A percentile compares a stretch with the other conserved stretches of the same genome.
Evolutionary conservation across 92 coral and sea anemone genomes (phyloP).

Genomic region (Diadumene lineata): DNA sequence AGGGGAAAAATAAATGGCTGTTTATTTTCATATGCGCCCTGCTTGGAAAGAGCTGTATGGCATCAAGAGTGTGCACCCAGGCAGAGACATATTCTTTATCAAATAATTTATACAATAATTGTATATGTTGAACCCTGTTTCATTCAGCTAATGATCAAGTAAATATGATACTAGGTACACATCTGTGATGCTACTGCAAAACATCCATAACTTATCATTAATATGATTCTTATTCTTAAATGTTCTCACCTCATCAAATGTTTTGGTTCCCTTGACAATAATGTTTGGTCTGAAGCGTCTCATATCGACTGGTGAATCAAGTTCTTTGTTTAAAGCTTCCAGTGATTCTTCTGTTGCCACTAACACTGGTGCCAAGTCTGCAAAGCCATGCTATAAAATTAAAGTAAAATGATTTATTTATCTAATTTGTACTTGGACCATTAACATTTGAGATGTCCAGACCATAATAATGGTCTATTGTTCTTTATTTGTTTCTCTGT

Average conservation of each 20-base stretch:
- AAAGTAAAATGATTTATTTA: not conserved
- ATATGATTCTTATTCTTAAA: slow-evolving; percentile 13
- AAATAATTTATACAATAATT: not conserved
- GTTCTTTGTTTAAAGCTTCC: slow-evolving; percentile 52
- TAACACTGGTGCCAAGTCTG: slow-evolving; percentile 56
- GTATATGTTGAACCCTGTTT: not conserved
- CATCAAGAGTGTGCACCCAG: too few species aligned
- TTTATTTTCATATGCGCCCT: too few species aligned
- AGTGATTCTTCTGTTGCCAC: slow-evolving; percentile 71
- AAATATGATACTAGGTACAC: too few species aligned
- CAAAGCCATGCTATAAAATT: slow-evolving; percentile 64
- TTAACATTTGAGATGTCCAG: too few species aligned
- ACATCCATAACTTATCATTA: too few species aligned
- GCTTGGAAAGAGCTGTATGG: too few species aligned
- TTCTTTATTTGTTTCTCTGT: too few species aligned
- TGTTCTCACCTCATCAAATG: slow-evolving; percentile 72
- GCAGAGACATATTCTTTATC: not conserved
- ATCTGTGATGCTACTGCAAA: too few species aligned
- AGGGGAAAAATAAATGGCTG: too few species aligned
- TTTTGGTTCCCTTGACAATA: slow-evolving; percentile 61
- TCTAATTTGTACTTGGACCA: too few species aligned
- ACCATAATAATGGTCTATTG: too few species aligned
- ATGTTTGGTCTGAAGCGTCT: slow-evolving; percentile 80
- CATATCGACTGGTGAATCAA: slow-evolving; percentile 60
- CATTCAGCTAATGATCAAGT: too few species aligned